These are phyloP conservation scores for Onychorhynchus coronatus DNA, from an alignment of 2,113 vertebrate genomes.

Conservation along the genomic window DNA sequence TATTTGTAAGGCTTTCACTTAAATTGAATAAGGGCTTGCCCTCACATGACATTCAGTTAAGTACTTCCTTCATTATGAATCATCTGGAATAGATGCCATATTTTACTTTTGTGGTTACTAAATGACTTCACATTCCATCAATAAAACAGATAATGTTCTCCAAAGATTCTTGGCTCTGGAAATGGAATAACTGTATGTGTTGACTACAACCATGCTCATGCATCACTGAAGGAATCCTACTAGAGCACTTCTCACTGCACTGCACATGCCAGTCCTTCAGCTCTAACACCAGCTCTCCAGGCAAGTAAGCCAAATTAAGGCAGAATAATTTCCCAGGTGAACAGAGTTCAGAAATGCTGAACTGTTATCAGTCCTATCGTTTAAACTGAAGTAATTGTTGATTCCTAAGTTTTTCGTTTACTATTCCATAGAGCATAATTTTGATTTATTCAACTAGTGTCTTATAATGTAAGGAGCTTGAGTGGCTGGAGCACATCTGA, in stretches of 20 bases:
- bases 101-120: background rate
- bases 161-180: background rate
- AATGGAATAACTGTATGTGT: background rate
- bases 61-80: background rate
- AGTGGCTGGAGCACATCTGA: background rate
- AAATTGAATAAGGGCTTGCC: background rate
- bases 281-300: background rate
- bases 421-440: background rate
- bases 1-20: background rate
- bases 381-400: background rate
- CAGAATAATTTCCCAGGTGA: background rate
- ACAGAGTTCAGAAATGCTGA: background rate
- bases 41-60: background rate
- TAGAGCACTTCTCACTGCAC: background rate
- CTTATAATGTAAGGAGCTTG: background rate
- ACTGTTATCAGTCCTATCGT: background rate
- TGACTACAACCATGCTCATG: background rate
- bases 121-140: background rate
- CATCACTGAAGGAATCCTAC: background rate
- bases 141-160: background rate
- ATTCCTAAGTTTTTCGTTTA: background rate
- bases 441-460: background rate
- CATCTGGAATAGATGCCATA: background rate
- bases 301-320: background rate
- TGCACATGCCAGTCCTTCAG: background rate